Evolutionary conservation across 2,797 vertebrate genomes (phyloP).

Genomic region (Acanthiza pusilla): DNA sequence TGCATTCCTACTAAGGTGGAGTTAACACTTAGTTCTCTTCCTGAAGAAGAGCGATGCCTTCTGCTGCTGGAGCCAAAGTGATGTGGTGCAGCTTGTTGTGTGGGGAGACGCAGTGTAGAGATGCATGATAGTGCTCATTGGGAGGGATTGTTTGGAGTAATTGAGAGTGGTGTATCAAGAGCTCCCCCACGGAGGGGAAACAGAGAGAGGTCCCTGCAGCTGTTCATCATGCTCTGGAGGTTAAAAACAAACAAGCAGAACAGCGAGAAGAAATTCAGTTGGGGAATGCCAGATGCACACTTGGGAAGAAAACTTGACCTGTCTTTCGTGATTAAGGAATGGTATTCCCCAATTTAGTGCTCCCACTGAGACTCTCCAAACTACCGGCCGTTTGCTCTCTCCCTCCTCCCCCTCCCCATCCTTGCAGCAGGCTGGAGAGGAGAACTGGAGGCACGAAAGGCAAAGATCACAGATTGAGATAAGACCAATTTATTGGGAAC

Average conservation of each 20-base stretch:
- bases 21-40: background rate
- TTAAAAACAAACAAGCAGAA: background rate
- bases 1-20: background rate
- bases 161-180: background rate
- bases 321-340: background rate
- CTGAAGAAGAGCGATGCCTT: background rate
- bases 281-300: background rate
- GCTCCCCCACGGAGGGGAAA: background rate
- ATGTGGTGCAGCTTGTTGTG: background rate
- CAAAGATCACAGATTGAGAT: background rate
- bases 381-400: rapidly evolving
- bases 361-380: background rate
- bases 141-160: background rate
- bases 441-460: background rate
- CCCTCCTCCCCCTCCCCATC: background rate
- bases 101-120: background rate
- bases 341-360: background rate
- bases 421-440: background rate
- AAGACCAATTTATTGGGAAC: background rate
- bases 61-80: background rate
- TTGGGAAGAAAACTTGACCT: background rate
- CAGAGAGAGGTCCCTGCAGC: background rate
- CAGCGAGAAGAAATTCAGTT: background rate
- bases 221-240: background rate
- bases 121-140: background rate